These are phyloP conservation scores for Heliconius ismenius DNA, from an alignment of 2,888 invertebrate genomes.

Conservation along the genomic window DNA sequence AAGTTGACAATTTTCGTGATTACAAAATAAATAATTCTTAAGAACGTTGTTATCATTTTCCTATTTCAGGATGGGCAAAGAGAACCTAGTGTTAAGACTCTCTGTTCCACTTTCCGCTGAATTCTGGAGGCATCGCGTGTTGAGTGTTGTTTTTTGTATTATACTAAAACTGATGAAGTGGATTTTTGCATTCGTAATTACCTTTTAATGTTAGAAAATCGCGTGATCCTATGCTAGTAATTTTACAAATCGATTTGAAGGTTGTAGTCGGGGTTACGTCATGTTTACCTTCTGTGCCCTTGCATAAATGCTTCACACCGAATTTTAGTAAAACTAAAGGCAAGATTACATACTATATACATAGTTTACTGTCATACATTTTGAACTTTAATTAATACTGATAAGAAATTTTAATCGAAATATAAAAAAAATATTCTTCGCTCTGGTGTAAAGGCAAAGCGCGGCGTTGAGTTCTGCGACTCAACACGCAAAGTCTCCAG, in stretches of 20 bases:
- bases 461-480: no score
- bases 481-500: no score
- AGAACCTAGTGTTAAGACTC: no score
- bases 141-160: no score
- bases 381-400: no score
- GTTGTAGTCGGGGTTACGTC: constrained; percentile 66
- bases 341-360: not conserved
- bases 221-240: constrained; percentile 67
- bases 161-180: not conserved
- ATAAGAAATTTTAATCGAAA: no score
- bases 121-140: no score
- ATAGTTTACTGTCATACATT: not conserved
- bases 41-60: not conserved
- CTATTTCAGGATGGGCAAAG: no score
- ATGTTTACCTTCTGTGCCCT: constrained; percentile 65
- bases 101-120: no score
- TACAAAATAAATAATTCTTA: not conserved
- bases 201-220: constrained; percentile 46
- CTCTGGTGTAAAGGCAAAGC: no score
- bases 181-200: constrained; percentile 8
- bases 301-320: constrained; percentile 50
- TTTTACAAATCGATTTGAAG: constrained; percentile 71
- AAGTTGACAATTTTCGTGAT: not conserved
- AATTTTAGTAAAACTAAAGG: constrained; percentile 28
- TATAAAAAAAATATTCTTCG: no score